Conservation (phyloP, 2,888 invertebrate genomes). For the Andrena chrysosceles region DNA sequence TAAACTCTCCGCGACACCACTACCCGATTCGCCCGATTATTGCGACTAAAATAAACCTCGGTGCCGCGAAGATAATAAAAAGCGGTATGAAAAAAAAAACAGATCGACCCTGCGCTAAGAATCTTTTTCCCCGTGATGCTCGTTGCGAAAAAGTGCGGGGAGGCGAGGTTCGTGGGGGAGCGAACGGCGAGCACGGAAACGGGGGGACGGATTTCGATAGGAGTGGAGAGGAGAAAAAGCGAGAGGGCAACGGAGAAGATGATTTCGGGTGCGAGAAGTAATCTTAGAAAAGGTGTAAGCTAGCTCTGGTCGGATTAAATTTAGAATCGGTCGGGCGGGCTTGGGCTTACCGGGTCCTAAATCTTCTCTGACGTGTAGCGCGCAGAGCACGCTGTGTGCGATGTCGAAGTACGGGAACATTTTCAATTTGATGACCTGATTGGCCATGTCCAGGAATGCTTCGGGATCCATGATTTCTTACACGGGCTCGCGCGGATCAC, state of each 20-base stretch:
- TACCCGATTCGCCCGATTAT: too few species aligned
- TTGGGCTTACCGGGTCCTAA: slow-evolving; percentile 92
- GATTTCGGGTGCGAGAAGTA: slow-evolving; percentile 37
- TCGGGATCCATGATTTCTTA: slow-evolving; percentile 93
- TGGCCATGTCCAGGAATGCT: slow-evolving; percentile 98
- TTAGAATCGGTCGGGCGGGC: slow-evolving; percentile 80
- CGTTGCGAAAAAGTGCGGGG: too few species aligned
- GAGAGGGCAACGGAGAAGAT: neutral
- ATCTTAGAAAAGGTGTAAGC: slow-evolving; percentile 68
- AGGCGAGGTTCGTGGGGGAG: too few species aligned
- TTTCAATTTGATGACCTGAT: slow-evolving; percentile 99
- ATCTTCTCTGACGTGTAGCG: slow-evolving; percentile 97
- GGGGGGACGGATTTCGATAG: neutral
- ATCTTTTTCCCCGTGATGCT: too few species aligned
- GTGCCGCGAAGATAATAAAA: too few species aligned
- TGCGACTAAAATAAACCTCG: too few species aligned
- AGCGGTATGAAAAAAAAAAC: too few species aligned
- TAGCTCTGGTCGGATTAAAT: slow-evolving; percentile 79
- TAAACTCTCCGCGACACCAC: too few species aligned
- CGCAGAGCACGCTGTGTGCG: slow-evolving; percentile 97
- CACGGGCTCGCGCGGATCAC: slow-evolving; percentile 7
- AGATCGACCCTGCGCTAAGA: too few species aligned
- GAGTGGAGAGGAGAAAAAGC: neutral
- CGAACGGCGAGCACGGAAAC: neutral
- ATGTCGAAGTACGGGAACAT: slow-evolving; percentile 99